These are phyloP conservation scores for Hymenopus coronatus DNA, from an alignment of 2,888 invertebrate species.

Conservation along the genomic window DNA sequence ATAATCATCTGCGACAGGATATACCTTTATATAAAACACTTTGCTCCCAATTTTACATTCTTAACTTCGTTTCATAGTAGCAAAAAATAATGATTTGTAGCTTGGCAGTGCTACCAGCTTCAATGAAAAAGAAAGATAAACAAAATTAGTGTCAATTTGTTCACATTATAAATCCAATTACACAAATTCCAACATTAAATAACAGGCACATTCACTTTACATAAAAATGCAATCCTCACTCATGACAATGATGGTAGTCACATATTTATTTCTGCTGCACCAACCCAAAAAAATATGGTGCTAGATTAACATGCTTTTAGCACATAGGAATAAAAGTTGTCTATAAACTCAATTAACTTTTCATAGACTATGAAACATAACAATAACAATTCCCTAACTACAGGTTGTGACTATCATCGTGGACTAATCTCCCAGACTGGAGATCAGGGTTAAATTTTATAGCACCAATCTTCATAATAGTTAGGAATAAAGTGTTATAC, in stretches of 20 bases:
- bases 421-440: neutral
- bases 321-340: neutral
- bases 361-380: neutral
- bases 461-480: conserved; percentile 7
- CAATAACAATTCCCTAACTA: neutral
- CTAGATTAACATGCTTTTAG: neutral
- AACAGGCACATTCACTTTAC: conserved; percentile 6
- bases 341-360: neutral
- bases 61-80: neutral
- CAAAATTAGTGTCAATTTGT: neutral
- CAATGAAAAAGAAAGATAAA: neutral
- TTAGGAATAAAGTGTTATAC: neutral
- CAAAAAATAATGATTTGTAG: neutral
- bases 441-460: conserved; percentile 13
- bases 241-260: neutral
- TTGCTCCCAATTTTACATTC: conserved; percentile 16
- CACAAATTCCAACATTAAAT: neutral
- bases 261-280: neutral
- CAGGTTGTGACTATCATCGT: neutral
- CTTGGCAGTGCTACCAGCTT: neutral
- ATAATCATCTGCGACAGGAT: conserved; percentile 1
- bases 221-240: neutral
- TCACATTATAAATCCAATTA: neutral
- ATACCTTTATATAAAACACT: conserved; percentile 13
- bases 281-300: neutral